Percentiles rank a stretch among this genome's conserved stretches.
phyloP scores from a whole-genome alignment of 2,888 invertebrate genomes.

The Gasteruption jaculator region DNA sequence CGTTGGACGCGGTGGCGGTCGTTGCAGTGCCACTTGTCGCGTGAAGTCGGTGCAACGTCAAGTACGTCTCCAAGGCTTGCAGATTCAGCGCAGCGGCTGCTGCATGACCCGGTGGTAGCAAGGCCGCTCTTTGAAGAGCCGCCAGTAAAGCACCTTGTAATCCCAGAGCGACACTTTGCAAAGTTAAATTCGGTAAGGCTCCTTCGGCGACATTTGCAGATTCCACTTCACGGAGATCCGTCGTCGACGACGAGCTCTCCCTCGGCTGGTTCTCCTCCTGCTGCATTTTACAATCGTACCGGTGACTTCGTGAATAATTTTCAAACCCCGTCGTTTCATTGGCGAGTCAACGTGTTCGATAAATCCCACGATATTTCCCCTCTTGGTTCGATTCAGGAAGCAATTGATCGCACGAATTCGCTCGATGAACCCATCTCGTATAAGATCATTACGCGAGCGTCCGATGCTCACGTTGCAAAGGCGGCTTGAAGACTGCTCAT shows the following conservation, averaged over 20 bases:
- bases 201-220: slow-evolving; percentile 22
- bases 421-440: no score
- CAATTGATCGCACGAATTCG: no score
- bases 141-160: slow-evolving; percentile 82
- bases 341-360: no score
- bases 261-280: background rate
- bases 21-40: slow-evolving; percentile 64
- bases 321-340: no score
- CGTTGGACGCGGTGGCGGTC: slow-evolving; percentile 42
- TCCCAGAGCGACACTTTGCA: slow-evolving; percentile 74
- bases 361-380: no score
- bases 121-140: slow-evolving; percentile 77
- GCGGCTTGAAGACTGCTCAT: slow-evolving; percentile 63
- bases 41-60: slow-evolving; percentile 76
- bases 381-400: no score
- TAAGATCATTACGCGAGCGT: no score
- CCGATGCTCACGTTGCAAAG: slow-evolving; percentile 61
- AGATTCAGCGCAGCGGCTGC: slow-evolving; percentile 81
- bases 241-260: slow-evolving; percentile 23
- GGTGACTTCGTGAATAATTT: no score
- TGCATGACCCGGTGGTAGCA: slow-evolving; percentile 76
- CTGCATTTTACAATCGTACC: no score
- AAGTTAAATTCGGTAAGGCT: slow-evolving; percentile 39
- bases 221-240: slow-evolving; percentile 32
- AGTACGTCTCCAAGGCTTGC: slow-evolving; percentile 81